These are phyloP conservation scores for Eira barbara DNA, from an alignment of 2,113 vertebrate genomes.

Conservation along the genomic window DNA sequence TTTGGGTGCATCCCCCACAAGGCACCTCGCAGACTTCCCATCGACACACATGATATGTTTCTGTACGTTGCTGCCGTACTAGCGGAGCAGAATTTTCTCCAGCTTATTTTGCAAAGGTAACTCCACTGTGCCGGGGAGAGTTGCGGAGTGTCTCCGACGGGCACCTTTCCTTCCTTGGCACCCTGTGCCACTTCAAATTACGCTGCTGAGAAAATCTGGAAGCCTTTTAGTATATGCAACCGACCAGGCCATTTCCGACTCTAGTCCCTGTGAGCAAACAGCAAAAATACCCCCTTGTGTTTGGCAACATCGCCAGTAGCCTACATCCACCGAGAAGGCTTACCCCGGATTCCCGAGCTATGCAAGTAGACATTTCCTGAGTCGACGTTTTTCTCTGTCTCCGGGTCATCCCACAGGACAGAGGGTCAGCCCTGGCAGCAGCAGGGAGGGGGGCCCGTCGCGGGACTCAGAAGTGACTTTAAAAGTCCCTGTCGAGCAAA, in stretches of 20 bases:
- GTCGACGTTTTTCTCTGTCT: not conserved
- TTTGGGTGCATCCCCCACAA: rapidly evolving
- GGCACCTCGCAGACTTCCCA: rapidly evolving
- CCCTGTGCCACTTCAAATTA: not conserved
- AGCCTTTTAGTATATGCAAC: not conserved
- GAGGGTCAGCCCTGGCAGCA: not conserved
- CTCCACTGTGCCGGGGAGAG: rapidly evolving
- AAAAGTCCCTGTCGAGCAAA: not conserved
- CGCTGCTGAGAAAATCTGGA: not conserved
- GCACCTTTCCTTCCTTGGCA: not conserved
- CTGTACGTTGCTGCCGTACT: rapidly evolving
- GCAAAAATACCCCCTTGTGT: not conserved
- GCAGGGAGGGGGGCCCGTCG: rapidly evolving
- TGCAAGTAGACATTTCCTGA: not conserved
- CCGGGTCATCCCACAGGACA: not conserved
- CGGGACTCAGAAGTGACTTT: rapidly evolving
- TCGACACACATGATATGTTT: rapidly evolving
- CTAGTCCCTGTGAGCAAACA: rapidly evolving
- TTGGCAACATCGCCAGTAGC: not conserved
- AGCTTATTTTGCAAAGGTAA: not conserved
- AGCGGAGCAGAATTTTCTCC: not conserved
- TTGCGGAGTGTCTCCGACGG: rapidly evolving
- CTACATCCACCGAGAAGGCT: not conserved
- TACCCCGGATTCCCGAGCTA: not conserved
- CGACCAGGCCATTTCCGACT: rapidly evolving